Conservation (phyloP, 2,888 invertebrate genomes). For the Idaea dimidiata region DNA sequence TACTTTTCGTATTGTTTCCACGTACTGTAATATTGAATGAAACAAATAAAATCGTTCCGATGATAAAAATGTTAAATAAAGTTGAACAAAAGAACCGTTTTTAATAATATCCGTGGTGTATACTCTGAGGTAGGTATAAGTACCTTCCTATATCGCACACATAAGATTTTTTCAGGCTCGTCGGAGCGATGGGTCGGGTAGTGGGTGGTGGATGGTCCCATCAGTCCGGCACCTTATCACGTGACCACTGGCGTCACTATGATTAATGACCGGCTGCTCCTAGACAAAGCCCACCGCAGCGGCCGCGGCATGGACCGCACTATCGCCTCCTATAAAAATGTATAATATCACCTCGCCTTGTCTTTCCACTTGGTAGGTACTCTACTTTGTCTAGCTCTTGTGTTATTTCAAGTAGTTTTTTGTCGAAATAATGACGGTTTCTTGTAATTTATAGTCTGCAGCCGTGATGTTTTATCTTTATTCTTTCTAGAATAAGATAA, state of each 20-base stretch:
- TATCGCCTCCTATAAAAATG: slow-evolving; percentile 33
- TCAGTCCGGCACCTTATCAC: slow-evolving; percentile 48
- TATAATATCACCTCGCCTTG: slow-evolving; percentile 34
- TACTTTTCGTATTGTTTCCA: slow-evolving; percentile 8
- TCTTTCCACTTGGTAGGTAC: slow-evolving; percentile 33
- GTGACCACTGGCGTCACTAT: slow-evolving; percentile 49
- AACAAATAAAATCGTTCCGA: slow-evolving; percentile 11
- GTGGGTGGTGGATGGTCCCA: slow-evolving; percentile 13
- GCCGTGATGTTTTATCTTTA: neutral
- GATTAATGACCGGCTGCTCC: slow-evolving; percentile 49
- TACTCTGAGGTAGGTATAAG: neutral
- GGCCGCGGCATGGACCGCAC: slow-evolving; percentile 36
- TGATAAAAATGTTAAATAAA: neutral
- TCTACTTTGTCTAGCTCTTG: slow-evolving; percentile 48
- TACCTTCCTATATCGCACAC: neutral
- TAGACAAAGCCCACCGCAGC: slow-evolving; percentile 48
- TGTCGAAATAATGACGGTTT: neutral
- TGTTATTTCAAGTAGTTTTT: slow-evolving; percentile 14
- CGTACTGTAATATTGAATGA: slow-evolving; percentile 10
- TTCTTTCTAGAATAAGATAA: neutral
- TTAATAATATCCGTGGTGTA: neutral
- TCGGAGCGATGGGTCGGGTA: neutral
- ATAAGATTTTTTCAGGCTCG: neutral
- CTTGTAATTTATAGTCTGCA: neutral
- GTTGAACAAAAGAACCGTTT: neutral